Conservation (phyloP, 2,797 vertebrate species). For the Scomberomorus guttatus region DNA sequence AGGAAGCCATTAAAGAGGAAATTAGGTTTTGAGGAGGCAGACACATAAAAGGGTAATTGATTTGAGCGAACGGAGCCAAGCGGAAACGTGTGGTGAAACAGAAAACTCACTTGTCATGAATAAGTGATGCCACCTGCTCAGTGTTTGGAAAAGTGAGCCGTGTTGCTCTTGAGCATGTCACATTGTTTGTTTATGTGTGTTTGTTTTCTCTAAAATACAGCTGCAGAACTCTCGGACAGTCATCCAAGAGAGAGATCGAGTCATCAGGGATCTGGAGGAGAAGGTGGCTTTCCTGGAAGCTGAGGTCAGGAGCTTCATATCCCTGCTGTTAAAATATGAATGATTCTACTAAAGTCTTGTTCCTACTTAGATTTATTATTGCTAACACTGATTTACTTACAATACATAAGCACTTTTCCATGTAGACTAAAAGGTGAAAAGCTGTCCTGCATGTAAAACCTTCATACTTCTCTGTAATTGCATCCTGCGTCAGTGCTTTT, state of each 20-base stretch:
- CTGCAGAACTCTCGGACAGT: constrained; percentile 92
- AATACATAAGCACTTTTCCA: not conserved
- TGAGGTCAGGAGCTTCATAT: constrained; percentile 85
- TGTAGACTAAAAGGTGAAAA: not conserved
- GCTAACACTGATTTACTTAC: not conserved
- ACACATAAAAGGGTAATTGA: constrained; percentile 42
- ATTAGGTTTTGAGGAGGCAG: constrained; percentile 56
- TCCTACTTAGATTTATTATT: not conserved
- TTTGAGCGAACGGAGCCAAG: constrained; percentile 45
- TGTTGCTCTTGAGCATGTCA: not conserved
- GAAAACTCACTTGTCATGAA: constrained; percentile 56
- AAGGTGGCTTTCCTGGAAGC: constrained; percentile 92
- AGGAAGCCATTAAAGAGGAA: constrained; percentile 62
- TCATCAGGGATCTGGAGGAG: constrained; percentile 92
- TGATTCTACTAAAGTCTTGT: not conserved
- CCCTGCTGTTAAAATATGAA: not conserved
- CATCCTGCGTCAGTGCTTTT: not conserved
- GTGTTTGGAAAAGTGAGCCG: constrained; percentile 4
- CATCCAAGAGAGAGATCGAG: constrained; percentile 88
- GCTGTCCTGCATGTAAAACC: not conserved
- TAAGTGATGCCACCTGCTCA: constrained; percentile 63
- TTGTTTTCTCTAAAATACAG: constrained; percentile 75
- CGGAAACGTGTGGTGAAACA: constrained; percentile 39
- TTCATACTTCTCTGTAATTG: not conserved
- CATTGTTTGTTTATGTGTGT: constrained; percentile 33